Evolutionary conservation across 1,140 invertebrate species (phyloP).

Genomic region (Aphelinus atriplicis): DNA sequence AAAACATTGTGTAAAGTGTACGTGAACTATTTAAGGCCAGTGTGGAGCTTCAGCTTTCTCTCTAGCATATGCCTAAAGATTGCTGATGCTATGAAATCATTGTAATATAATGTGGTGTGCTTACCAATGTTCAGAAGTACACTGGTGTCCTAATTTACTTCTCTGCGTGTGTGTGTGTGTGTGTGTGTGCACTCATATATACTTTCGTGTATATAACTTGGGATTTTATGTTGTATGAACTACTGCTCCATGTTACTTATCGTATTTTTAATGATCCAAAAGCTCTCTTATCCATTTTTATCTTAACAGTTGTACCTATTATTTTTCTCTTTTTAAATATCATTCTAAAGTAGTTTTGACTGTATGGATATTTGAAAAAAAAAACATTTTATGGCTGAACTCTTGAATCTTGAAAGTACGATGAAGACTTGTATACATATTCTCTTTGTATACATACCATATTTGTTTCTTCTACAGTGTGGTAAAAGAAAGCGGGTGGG

Average conservation of each 20-base stretch:
- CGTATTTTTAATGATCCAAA: constrained; percentile 1
- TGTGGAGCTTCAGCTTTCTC: constrained; percentile 46
- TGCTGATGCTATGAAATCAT: constrained; percentile 53
- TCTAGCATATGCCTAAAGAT: constrained; percentile 44
- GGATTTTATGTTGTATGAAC: constrained; percentile 63
- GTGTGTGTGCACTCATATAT: constrained; percentile 56
- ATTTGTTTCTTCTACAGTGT: constrained; percentile 24
- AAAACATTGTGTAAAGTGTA: no score
- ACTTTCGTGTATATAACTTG: constrained; percentile 39
- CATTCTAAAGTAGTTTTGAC: background rate
- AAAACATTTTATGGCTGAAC: no score
- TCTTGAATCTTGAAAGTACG: constrained; percentile 7
- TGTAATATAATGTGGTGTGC: constrained; percentile 60
- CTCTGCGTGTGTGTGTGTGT: background rate
- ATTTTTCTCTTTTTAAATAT: background rate
- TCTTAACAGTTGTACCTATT: no score
- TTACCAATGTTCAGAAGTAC: constrained; percentile 60
- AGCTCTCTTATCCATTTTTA: no score
- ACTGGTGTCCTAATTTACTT: constrained; percentile 57
- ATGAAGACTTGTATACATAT: constrained; percentile 40
- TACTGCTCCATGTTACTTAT: constrained; percentile 50
- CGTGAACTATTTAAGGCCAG: constrained; percentile 17
- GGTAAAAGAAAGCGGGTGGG: constrained; percentile 41
- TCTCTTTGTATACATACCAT: constrained; percentile 32
- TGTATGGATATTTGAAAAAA: background rate